Evolutionary conservation across 2,113 vertebrate genomes (phyloP).

Genomic region (Chascanopsetta lugubris): DNA sequence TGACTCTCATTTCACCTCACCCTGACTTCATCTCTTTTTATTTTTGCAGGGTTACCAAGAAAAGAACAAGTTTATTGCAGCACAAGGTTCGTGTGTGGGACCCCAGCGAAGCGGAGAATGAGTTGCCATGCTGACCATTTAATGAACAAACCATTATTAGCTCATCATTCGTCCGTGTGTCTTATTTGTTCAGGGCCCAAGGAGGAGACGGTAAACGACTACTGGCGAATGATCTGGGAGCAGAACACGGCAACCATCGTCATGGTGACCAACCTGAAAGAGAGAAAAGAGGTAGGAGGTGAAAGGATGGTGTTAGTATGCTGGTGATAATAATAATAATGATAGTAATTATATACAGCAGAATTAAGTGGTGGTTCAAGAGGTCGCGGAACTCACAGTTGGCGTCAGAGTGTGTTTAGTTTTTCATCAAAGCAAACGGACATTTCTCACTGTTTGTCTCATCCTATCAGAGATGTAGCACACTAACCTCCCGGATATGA

Average conservation of each 20-base stretch:
- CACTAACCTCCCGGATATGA: neutral
- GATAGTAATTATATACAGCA: neutral
- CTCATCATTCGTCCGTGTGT: neutral
- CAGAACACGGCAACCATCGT: constrained; percentile 98
- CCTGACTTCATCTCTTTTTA: neutral
- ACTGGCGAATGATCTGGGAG: constrained; percentile 99
- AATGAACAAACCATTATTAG: constrained; percentile 4
- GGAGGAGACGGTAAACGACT: constrained; percentile 98
- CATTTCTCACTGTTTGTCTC: too few species aligned
- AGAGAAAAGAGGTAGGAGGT: constrained; percentile 92
- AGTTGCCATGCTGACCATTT: neutral
- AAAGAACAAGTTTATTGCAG: constrained; percentile 98
- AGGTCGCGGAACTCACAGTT: neutral
- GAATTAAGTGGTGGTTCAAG: neutral
- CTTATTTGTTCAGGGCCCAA: constrained; percentile 87
- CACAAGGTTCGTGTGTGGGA: constrained; percentile 87
- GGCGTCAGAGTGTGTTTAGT: too few species aligned
- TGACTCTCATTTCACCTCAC: neutral
- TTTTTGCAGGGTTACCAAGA: constrained; percentile 93
- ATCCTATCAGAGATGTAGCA: constrained; percentile 1
- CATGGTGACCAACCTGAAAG: constrained; percentile 99
- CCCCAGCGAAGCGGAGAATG: neutral
- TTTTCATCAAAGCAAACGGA: too few species aligned
- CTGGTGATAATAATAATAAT: neutral
- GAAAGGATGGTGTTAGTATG: neutral